Evolutionary conservation across 2,113 vertebrate species (phyloP).

Genomic region (Acrocephalus kingi): DNA sequence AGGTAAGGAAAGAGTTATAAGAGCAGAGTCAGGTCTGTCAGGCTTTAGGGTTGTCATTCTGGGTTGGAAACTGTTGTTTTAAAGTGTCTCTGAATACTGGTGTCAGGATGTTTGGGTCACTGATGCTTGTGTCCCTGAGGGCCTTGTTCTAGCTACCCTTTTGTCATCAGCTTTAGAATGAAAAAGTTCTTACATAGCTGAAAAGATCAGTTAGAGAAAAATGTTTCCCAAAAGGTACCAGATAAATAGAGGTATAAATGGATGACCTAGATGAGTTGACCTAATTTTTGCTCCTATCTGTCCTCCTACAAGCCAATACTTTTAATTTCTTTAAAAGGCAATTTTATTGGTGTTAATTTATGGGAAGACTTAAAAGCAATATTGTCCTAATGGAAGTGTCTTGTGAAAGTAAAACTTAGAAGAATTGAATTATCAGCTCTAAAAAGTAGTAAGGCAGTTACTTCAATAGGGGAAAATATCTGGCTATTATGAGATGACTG

Average conservation of each 20-base stretch:
- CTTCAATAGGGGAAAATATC: neutral
- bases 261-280: constrained; percentile 48
- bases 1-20: neutral
- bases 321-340: constrained; percentile 29
- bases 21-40: neutral
- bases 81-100: neutral
- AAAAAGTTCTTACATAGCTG: neutral
- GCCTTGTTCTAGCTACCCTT: neutral
- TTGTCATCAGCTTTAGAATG: neutral
- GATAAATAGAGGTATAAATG: constrained; percentile 29
- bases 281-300: constrained; percentile 12
- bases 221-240: constrained; percentile 20
- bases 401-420: neutral
- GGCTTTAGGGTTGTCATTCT: neutral
- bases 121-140: neutral
- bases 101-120: neutral
- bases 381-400: neutral
- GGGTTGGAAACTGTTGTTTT: neutral
- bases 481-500: neutral
- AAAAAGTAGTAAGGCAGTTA: neutral
- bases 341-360: constrained; percentile 29
- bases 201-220: neutral
- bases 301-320: neutral
- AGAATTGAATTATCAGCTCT: constrained; percentile 17
- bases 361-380: neutral